Base-by-base conservation (phyloP, 2,113 vertebrate genomes). In the Antennarius striatus region DNA sequence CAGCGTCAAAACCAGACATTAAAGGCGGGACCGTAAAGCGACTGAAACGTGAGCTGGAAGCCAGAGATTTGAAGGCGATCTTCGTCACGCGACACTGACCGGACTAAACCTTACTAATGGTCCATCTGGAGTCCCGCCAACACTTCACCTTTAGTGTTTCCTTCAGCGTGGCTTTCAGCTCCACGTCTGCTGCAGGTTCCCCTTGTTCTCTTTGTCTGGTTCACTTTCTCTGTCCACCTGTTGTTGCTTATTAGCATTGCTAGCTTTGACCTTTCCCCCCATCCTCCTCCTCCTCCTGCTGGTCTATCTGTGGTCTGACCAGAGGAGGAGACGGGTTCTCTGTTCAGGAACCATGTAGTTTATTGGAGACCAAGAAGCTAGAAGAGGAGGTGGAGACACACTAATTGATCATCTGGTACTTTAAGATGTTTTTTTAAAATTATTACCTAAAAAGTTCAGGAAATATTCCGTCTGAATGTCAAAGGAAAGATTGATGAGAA, bases 51-150 rank as follows among this genome's bases (percentile, higher is more conserved):
- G 67, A 83, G 76, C 12, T 5, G 59, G 16, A 48, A 30, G 49
- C 32, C 32, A 54, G 42, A 45, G 45, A 22, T 58, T 76, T 64
- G 9, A 22, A 80, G 55, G 70, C 32, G 54, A 6, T 71, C 14
- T 5, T 6, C 2, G 76, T 43, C 43, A 77, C 50, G 81, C 84
- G 74, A 56, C 68, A 3, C 40, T 28, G 66, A 72, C 39, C 16
- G 13, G 9, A n/a, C 64, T 6, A 6, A 43, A 52, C 63, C 9
- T 5, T 10, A 42, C 81, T 84, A 86, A 89, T 86, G 83, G 69
- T 28, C 45, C 5, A 0, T 55, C 71, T 86, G 87, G 85, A 56
- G 29, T 6, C 43, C 14, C 1, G 81, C 85, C 85, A 83, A 8
- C 16, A 11, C 29, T 0, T 30, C 9, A 52, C 15, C 45, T 12